Evolutionary conservation across 92 coral and sea anemone genomes (phyloP).

Genomic region (Zoanthus sociatus): DNA sequence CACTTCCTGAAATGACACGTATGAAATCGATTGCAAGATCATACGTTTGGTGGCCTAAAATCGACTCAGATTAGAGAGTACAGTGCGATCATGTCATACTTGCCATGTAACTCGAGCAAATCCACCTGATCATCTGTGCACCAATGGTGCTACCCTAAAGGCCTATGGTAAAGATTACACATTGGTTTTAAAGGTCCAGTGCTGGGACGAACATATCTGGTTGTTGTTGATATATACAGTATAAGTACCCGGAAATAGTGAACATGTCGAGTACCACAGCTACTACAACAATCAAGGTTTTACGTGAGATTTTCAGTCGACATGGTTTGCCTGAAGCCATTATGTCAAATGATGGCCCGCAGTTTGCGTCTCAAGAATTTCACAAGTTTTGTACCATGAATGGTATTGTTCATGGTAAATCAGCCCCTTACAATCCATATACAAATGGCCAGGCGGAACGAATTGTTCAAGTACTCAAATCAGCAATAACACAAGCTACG

Average conservation of each 20-base stretch:
- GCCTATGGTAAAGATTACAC: slow-evolving; percentile 65
- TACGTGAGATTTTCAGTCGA: slow-evolving; percentile 60
- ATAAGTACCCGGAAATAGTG: slow-evolving; percentile 66
- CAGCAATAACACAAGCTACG: slow-evolving; percentile 51
- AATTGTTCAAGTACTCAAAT: slow-evolving; percentile 56
- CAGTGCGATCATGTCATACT: slow-evolving; percentile 55
- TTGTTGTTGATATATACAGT: slow-evolving; percentile 66
- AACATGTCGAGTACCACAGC: slow-evolving; percentile 66
- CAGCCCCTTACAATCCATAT: slow-evolving; percentile 27
- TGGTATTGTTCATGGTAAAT: slow-evolving; percentile 26
- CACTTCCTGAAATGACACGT: slow-evolving; percentile 61
- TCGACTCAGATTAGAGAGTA: slow-evolving; percentile 61
- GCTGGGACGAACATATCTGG: slow-evolving; percentile 51
- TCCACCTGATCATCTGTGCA: slow-evolving; percentile 63
- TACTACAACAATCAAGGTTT: slow-evolving; percentile 41
- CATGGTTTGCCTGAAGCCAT: slow-evolving; percentile 66
- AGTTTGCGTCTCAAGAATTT: slow-evolving; percentile 35
- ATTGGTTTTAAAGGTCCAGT: slow-evolving; percentile 71
- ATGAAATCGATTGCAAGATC: slow-evolving; percentile 52
- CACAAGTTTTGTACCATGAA: slow-evolving; percentile 37
- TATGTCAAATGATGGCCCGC: slow-evolving; percentile 66
- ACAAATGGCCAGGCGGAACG: slow-evolving; percentile 31
- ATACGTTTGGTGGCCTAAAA: slow-evolving; percentile 62
- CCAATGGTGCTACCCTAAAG: slow-evolving; percentile 64
- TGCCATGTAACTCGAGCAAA: slow-evolving; percentile 58